These are phyloP conservation scores for Autographa pulchrina DNA, from an alignment of 2,888 invertebrate species.

Conservation along the genomic window DNA sequence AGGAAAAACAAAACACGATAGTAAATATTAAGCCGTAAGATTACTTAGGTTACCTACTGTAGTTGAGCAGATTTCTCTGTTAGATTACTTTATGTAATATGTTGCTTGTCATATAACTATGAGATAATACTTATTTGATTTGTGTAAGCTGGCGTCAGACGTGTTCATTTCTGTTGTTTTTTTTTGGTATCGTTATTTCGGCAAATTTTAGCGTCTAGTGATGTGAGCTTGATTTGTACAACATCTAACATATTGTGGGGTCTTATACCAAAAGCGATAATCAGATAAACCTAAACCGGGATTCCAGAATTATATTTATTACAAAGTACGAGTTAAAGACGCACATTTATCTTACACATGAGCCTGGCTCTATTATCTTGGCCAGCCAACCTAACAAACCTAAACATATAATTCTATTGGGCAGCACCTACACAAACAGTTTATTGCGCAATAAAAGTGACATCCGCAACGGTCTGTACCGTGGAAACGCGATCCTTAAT, in stretches of 20 bases:
- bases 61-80: neutral
- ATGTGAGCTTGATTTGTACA: no score
- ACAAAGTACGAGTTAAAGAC: neutral
- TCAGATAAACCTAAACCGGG: neutral
- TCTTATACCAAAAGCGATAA: neutral
- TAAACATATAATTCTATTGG: constrained; percentile 39
- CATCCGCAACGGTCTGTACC: constrained; percentile 31
- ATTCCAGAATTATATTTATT: neutral
- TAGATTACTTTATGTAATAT: neutral
- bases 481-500: constrained; percentile 56
- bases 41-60: neutral
- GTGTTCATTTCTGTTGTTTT: neutral
- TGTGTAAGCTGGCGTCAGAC: neutral
- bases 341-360: neutral
- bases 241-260: neutral
- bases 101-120: neutral
- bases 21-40: neutral
- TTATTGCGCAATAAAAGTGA: constrained; percentile 48
- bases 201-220: neutral
- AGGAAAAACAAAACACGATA: neutral
- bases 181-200: neutral
- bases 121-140: neutral
- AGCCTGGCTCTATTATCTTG: constrained; percentile 12
- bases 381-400: constrained; percentile 18
- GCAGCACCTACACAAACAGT: constrained; percentile 41